Evolutionary conservation across 2,113 vertebrate species (phyloP).

Genomic region (Pygoscelis adeliae): DNA sequence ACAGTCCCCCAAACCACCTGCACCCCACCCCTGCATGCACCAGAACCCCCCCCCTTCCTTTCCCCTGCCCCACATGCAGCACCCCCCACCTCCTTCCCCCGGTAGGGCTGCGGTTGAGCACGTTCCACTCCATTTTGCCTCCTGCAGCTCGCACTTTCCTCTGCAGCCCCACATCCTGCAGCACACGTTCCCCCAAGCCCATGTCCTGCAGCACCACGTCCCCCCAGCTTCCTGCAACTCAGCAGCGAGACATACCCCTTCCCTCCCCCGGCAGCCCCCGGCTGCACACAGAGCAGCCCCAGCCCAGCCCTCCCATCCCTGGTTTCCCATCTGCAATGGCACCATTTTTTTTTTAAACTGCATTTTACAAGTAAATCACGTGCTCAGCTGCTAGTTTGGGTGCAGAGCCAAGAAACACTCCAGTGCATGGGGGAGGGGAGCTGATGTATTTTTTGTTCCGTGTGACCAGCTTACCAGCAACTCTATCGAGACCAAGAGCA

Average conservation of each 20-base stretch:
- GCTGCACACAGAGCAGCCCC: neutral
- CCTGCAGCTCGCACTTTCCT: neutral
- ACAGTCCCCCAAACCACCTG: neutral
- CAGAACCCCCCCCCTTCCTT: neutral
- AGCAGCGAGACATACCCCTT: neutral
- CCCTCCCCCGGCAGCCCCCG: fast-evolving
- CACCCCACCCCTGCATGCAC: neutral
- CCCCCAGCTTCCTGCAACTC: neutral
- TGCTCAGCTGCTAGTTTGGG: conserved; percentile 35
- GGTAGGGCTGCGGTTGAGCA: neutral
- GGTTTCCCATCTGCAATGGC: conserved; percentile 4
- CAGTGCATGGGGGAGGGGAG: conserved; percentile 28
- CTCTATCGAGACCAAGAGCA: neutral
- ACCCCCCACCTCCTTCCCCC: neutral
- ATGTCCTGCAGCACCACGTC: fast-evolving
- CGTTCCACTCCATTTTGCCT: neutral
- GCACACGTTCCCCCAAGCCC: neutral
- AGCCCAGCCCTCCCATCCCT: neutral
- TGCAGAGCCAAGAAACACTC: conserved; percentile 55
- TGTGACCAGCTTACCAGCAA: neutral
- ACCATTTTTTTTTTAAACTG: neutral
- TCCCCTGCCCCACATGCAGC: neutral
- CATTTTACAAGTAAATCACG: conserved; percentile 54
- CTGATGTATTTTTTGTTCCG: neutral
- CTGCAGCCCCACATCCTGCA: neutral